Conservation (phyloP, 2,113 vertebrate species). For the Semnornis frantzii region DNA sequence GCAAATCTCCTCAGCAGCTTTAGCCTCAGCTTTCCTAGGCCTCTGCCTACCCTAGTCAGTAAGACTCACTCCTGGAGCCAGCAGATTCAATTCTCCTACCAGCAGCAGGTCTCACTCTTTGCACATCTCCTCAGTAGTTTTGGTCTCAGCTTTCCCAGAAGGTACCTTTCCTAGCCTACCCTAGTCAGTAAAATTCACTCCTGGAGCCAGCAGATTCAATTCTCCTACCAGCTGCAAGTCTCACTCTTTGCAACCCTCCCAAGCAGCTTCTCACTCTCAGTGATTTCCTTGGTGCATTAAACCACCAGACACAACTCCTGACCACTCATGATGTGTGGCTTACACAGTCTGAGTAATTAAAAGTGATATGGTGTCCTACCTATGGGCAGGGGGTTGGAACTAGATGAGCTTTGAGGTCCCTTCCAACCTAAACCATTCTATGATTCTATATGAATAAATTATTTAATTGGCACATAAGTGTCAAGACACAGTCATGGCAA, state of each 20-base stretch:
- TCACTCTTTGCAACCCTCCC: not conserved
- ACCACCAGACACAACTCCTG: not conserved
- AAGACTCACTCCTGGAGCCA: not conserved
- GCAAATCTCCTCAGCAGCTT: too few relatives aligned
- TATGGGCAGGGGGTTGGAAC: too few relatives aligned
- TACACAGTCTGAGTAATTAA: not conserved
- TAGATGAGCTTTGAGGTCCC: too few relatives aligned
- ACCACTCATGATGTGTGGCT: not conserved
- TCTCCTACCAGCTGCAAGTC: not conserved
- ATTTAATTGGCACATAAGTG: too few relatives aligned
- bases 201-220: not conserved
- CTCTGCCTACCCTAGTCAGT: not conserved
- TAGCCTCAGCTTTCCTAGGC: not conserved
- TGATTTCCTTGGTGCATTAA: not conserved
- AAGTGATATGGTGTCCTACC: not conserved
- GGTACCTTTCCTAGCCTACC: not conserved
- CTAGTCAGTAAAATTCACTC: not conserved
- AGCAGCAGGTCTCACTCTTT: not conserved
- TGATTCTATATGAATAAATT: too few relatives aligned
- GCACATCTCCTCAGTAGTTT: not conserved
- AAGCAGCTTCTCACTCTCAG: not conserved
- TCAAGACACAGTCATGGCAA: not conserved
- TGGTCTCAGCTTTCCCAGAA: not conserved
- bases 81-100: not conserved
- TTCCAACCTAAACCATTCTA: too few relatives aligned